These are phyloP conservation scores for Drosophila picticornis DNA, from an alignment of 2,888 invertebrate species.

Conservation along the genomic window DNA sequence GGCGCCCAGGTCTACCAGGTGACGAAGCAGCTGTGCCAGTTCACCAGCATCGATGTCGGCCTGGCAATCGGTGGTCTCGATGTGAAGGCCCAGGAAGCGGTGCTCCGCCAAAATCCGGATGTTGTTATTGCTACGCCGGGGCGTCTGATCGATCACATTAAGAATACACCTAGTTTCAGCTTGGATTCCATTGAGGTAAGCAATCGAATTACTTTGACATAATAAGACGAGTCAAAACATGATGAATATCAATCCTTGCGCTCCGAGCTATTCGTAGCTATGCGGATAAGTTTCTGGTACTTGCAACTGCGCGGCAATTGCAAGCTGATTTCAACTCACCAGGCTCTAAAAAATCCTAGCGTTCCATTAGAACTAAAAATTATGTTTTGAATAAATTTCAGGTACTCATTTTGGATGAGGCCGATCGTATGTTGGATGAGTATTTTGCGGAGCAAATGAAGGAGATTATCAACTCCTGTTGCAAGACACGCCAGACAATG, in stretches of 20 bases:
- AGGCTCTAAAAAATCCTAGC: neutral
- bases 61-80: conserved; percentile 95
- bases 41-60: conserved; percentile 92
- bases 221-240: conserved; percentile 23
- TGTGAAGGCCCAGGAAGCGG: conserved; percentile 92
- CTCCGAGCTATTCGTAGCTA: conserved; percentile 76
- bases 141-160: conserved; percentile 97
- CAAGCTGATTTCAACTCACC: conserved; percentile 68
- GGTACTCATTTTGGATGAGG: conserved; percentile 88
- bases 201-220: neutral
- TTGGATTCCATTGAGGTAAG: conserved; percentile 95
- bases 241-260: conserved; percentile 85
- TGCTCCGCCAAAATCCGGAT: conserved; percentile 96
- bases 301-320: conserved; percentile 57
- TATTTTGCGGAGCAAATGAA: conserved; percentile 99
- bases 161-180: conserved; percentile 96
- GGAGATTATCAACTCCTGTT: conserved; percentile 97
- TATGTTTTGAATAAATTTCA: conserved; percentile 33
- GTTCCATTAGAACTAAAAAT: neutral
- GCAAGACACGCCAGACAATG: conserved; percentile 96
- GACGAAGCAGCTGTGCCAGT: conserved; percentile 95
- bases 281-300: conserved; percentile 46
- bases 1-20: conserved; percentile 99
- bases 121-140: conserved; percentile 99
- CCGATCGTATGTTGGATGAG: conserved; percentile 97